These are phyloP conservation scores for Sapajus apella DNA, from an alignment of 2,113 vertebrate genomes.

Conservation along the genomic window DNA sequence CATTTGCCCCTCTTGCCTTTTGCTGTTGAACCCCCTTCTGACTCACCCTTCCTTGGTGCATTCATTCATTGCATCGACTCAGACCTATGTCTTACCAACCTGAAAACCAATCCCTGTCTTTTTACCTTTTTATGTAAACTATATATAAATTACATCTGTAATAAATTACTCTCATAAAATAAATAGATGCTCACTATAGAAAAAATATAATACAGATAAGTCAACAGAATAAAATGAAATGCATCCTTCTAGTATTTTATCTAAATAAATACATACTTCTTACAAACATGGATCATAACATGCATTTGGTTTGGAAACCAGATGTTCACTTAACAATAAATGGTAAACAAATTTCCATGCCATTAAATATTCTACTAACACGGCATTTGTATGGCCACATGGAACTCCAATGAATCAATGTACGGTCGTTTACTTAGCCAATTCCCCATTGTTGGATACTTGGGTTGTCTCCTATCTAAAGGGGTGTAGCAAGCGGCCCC, in stretches of 20 bases:
- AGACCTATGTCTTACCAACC: neutral
- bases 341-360: neutral
- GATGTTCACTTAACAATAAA: neutral
- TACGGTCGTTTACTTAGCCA: neutral
- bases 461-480: neutral
- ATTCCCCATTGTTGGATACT: neutral
- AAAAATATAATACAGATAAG: neutral
- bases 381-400: fast-evolving
- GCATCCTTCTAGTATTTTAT: neutral
- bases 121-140: neutral
- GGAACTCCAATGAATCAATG: neutral
- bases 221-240: neutral
- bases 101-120: neutral
- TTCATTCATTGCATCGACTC: neutral
- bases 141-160: neutral
- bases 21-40: neutral
- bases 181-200: neutral
- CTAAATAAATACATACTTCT: neutral
- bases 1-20: neutral
- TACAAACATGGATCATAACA: neutral
- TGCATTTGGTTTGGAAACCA: neutral
- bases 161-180: neutral
- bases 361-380: neutral
- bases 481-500: neutral
- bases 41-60: neutral